Evolutionary conservation across 2,888 invertebrate species (phyloP).

Genomic region (Lasioglossum zephyrum): DNA sequence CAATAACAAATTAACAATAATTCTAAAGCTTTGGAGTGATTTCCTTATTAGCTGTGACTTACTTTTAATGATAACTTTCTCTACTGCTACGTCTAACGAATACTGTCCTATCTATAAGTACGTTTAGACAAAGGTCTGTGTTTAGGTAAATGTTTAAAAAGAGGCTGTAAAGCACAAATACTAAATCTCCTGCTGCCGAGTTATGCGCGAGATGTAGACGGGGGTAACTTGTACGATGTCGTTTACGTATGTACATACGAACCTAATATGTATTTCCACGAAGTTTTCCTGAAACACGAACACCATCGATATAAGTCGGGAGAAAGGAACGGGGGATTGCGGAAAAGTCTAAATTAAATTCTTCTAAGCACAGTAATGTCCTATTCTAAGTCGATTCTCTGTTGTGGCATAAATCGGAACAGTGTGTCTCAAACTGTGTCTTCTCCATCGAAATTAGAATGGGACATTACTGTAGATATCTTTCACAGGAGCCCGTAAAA

Average conservation of each 20-base stretch:
- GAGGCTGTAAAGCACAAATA: slow-evolving; percentile 71
- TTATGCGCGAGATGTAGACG: slow-evolving; percentile 65
- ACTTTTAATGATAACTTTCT: slow-evolving; percentile 66
- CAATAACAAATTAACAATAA: slow-evolving; percentile 79
- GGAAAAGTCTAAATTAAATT: no score
- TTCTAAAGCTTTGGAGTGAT: slow-evolving; percentile 83
- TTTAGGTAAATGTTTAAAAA: slow-evolving; percentile 69
- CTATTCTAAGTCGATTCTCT: no score
- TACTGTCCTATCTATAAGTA: slow-evolving; percentile 84
- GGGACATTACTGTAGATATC: no score
- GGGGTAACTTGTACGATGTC: slow-evolving; percentile 73
- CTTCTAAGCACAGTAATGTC: no score
- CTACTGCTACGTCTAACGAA: slow-evolving; percentile 76
- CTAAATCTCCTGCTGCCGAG: slow-evolving; percentile 62
- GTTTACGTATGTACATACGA: slow-evolving; percentile 72
- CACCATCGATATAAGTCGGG: neutral
- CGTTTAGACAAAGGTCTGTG: slow-evolving; percentile 73
- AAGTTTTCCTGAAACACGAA: slow-evolving; percentile 58
- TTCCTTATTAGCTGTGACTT: slow-evolving; percentile 75
- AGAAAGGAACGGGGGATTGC: neutral
- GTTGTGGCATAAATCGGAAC: no score
- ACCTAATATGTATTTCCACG: slow-evolving; percentile 58
- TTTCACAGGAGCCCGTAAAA: no score
- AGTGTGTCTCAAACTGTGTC: no score
- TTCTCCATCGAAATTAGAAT: no score